Conservation (phyloP, 2,797 vertebrate species). For the Chelon auratus region DNA sequence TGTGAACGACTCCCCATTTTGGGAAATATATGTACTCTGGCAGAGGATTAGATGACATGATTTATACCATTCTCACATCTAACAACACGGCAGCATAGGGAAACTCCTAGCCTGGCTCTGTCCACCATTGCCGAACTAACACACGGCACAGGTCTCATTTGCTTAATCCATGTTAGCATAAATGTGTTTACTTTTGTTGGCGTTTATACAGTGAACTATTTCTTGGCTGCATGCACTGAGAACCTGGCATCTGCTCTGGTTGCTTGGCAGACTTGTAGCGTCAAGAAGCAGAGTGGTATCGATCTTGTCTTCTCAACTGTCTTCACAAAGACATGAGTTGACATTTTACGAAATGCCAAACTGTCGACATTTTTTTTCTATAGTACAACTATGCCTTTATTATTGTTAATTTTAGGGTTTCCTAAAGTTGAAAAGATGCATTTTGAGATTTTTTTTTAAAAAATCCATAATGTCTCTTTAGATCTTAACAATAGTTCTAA, state of each 20-base stretch:
- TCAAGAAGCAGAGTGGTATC: constrained; percentile 18
- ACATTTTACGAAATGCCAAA: constrained; percentile 52
- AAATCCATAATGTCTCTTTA: neutral
- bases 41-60: too few relatives aligned
- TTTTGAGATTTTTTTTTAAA: neutral
- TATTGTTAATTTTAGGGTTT: constrained; percentile 12
- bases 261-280: neutral
- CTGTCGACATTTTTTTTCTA: constrained; percentile 36
- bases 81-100: neutral
- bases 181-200: neutral
- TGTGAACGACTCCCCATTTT: too few relatives aligned
- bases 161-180: neutral
- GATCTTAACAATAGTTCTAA: neutral
- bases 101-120: neutral
- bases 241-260: constrained; percentile 7
- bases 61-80: too few relatives aligned
- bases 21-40: too few relatives aligned
- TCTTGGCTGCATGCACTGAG: neutral
- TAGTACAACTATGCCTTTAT: constrained; percentile 14
- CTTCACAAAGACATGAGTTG: constrained; percentile 38
- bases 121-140: neutral
- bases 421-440: constrained; percentile 14
- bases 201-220: neutral
- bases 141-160: neutral
- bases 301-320: constrained; percentile 29